phyloP scores from a whole-genome alignment of 2,797 vertebrate genomes.

The Diplodus sargus region DNA sequence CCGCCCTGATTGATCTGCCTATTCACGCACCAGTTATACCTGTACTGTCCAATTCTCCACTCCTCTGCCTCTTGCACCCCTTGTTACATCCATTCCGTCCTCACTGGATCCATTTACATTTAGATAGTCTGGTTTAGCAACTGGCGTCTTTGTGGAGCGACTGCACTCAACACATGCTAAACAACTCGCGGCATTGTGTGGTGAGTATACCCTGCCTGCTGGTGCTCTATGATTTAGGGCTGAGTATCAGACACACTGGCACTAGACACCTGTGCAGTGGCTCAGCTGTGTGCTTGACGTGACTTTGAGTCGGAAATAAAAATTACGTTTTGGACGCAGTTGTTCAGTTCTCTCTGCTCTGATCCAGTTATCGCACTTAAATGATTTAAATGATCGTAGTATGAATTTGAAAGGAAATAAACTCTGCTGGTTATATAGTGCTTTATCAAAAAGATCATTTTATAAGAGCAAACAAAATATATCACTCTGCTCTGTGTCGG shows the following conservation, averaged over 20 bases:
- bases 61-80: neutral
- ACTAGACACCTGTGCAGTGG: conserved; percentile 4
- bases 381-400: neutral
- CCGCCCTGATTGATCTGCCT: neutral
- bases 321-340: neutral
- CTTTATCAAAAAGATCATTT: neutral
- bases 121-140: conserved; percentile 45
- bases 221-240: conserved; percentile 28
- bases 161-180: conserved; percentile 41
- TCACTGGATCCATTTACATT: conserved; percentile 60
- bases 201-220: conserved; percentile 18
- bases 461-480: neutral
- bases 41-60: neutral
- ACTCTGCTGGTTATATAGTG: neutral
- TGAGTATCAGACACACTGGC: conserved; percentile 2
- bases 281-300: neutral
- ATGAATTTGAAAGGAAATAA: neutral
- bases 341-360: conserved; percentile 5
- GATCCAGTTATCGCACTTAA: neutral
- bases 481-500: neutral
- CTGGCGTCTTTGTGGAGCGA: conserved; percentile 1
- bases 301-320: conserved; percentile 3
- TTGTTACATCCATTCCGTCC: conserved; percentile 17
- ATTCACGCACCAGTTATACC: neutral
- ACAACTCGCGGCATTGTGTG: neutral